These are phyloP conservation scores for Nothoprocta pentlandii DNA, from an alignment of 2,113 vertebrate species.

Conservation along the genomic window DNA sequence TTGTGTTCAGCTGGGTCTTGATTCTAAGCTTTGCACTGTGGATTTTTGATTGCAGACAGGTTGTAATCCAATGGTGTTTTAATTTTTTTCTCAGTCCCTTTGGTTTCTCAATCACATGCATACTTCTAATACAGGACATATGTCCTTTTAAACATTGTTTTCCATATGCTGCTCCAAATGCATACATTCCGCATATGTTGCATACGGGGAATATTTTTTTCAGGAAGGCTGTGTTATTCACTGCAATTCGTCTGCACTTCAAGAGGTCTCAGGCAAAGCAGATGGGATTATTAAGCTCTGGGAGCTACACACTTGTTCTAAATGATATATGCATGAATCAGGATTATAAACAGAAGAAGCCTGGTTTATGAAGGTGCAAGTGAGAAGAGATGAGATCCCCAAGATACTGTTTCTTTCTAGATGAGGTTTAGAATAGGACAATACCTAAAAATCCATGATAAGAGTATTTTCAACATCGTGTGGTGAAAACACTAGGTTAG, in stretches of 20 bases:
- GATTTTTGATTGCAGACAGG: background rate
- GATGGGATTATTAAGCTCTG: conserved; percentile 22
- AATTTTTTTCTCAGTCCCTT: background rate
- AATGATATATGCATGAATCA: background rate
- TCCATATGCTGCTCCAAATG: conserved; percentile 28
- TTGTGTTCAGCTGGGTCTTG: background rate
- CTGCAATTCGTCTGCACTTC: conserved; percentile 8
- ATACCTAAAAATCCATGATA: background rate
- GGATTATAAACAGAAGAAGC: background rate
- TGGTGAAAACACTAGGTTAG: background rate
- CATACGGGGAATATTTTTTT: background rate
- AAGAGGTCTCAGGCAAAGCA: conserved; percentile 15
- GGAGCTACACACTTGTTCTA: background rate
- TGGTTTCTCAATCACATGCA: background rate
- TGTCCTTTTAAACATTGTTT: conserved; percentile 34
- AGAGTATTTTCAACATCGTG: background rate
- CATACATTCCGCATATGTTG: background rate
- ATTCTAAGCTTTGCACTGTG: background rate
- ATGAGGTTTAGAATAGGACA: background rate
- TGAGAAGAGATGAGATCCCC: background rate
- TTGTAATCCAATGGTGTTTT: background rate
- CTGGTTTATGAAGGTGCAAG: background rate
- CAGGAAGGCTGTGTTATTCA: background rate
- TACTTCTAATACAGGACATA: conserved; percentile 4
- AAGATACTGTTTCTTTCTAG: background rate